These are phyloP conservation scores for Ceryle rudis DNA, from an alignment of 2,797 vertebrate genomes.

Conservation along the genomic window DNA sequence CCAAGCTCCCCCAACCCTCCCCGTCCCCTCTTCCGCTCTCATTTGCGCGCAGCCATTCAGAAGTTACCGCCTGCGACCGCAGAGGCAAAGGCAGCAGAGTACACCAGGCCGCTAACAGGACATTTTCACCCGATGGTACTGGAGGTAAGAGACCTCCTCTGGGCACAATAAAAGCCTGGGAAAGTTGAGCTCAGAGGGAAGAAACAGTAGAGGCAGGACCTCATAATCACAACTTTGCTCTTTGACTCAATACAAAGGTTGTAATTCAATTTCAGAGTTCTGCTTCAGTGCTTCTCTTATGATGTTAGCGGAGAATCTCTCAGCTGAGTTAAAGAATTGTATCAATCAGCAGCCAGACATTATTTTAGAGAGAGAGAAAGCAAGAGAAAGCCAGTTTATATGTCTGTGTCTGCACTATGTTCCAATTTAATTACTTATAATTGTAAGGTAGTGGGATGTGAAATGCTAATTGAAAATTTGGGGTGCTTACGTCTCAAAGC, in stretches of 20 bases:
- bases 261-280: slow-evolving; percentile 50
- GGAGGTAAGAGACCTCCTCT: neutral
- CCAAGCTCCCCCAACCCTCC: neutral
- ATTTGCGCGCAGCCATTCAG: neutral
- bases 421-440: slow-evolving; percentile 61
- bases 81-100: neutral
- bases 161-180: neutral
- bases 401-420: neutral
- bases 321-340: neutral
- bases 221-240: neutral
- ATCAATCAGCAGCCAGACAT: neutral
- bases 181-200: neutral
- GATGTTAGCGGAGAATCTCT: slow-evolving; percentile 30
- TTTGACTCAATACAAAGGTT: slow-evolving; percentile 23
- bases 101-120: neutral
- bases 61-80: fast-evolving
- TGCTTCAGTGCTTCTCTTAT: neutral
- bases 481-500: slow-evolving; percentile 64
- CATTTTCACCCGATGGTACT: neutral
- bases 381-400: neutral
- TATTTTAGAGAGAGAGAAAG: neutral
- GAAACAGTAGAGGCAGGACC: neutral
- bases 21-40: neutral
- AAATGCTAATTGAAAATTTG: slow-evolving; percentile 77
- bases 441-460: slow-evolving; percentile 63